Base-by-base conservation (phyloP, 2,797 vertebrate species). In the Galaxias olidus region DNA sequence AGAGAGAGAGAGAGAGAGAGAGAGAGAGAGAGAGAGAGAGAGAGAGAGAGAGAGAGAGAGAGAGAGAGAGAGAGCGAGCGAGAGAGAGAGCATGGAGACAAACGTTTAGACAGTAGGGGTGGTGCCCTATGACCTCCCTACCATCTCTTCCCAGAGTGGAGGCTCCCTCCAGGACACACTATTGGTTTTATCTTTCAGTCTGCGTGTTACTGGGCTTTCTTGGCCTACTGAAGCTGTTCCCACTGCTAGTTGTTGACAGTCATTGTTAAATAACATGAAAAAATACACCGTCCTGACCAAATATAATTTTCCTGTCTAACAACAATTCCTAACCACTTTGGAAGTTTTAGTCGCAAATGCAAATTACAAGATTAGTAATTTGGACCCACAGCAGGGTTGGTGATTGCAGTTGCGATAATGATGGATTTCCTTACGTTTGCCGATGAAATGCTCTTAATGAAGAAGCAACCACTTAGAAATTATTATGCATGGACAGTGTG, bases 331-430 rank as follows among this genome's bases (percentile, higher is more conserved):
- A 77, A 79, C 71, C 80, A 78, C 78, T 74, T 75, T 83, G 77
- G 77, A 64, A 42, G 71, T 66, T 57, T 78, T 90, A 84, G 88
- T 89, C 89, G 81, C 77, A 60, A 71, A 89, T 86, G 86, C 85
- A 87, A 86, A 89, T 87, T 78, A 55, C 10, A 1, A 82, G 80
- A 86, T 85, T 86, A 77, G 62, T 79, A 82, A 66, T 84, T 74
- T 72, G 74, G 69, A 63, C 44, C 68, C 53, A 61, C 71, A 68
- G 65, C 68, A 80, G 80, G 75, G 72, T 83, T 76, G 75, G 66
- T 87, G 87, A 87, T 86, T 88, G 80, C 60, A 74, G 68, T 64
- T 59, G 65, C 0, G 75, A 86, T 86, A 81, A 80, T 74, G 74
- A 82, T 60, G 66, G 71, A 83, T 85, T 84, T 84, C 77, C 80